Evolutionary conservation across 92 coral and sea anemone species (phyloP).

Genomic region (Palythoa grandiflora): DNA sequence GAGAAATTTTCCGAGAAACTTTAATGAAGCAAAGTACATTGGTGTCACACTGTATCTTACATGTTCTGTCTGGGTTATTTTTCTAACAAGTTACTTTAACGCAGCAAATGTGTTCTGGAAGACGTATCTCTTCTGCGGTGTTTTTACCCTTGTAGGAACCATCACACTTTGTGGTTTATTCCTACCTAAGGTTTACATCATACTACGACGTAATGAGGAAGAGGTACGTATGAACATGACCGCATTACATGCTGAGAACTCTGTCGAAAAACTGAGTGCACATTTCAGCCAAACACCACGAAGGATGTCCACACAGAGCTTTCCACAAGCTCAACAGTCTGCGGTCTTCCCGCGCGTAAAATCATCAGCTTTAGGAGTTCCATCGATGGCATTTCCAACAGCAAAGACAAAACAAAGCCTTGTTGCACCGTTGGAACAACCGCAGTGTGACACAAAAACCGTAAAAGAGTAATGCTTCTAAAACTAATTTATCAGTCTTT

Average conservation of each 20-base stretch:
- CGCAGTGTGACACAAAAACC: neutral
- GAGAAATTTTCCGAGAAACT: slow-evolving; percentile 89
- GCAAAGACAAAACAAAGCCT: neutral
- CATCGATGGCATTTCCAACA: neutral
- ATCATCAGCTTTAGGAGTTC: neutral
- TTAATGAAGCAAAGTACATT: slow-evolving; percentile 97
- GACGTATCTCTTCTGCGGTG: slow-evolving; percentile 68
- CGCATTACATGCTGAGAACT: slow-evolving; percentile 3
- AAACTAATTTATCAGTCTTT: neutral
- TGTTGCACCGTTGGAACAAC: slow-evolving; percentile 9
- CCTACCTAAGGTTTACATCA: slow-evolving; percentile 72
- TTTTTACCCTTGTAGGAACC: slow-evolving; percentile 77
- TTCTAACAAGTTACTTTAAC: slow-evolving; percentile 84
- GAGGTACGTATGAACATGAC: slow-evolving; percentile 14
- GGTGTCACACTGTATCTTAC: slow-evolving; percentile 94
- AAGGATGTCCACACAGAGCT: neutral
- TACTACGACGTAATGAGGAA: slow-evolving; percentile 29
- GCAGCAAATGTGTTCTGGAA: slow-evolving; percentile 72
- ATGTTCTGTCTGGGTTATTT: slow-evolving; percentile 93
- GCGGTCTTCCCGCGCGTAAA: neutral
- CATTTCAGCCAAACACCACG: neutral
- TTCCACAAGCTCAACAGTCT: neutral
- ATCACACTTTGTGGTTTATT: slow-evolving; percentile 88
- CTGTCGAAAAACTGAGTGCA: neutral
- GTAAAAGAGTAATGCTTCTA: neutral